Evolutionary conservation across 2,797 vertebrate genomes (phyloP).

Genomic region (Rhabdomys pumilio): DNA sequence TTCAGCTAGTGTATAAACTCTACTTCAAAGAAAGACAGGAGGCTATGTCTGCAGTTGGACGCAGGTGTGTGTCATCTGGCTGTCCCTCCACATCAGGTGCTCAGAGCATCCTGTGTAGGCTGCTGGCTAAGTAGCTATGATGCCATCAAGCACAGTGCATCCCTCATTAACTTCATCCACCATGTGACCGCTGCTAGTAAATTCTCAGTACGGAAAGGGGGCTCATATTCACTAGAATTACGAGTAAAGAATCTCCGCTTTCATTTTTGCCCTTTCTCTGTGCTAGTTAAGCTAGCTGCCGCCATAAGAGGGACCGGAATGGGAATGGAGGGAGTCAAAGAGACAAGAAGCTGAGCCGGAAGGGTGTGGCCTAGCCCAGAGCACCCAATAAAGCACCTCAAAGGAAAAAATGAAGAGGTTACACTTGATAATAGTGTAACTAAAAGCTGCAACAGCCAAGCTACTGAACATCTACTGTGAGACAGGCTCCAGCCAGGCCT

Average conservation of each 20-base stretch:
- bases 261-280: not conserved
- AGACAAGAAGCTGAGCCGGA: not conserved
- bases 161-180: rapidly evolving
- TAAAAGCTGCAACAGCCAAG: not conserved
- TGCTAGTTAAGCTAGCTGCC: not conserved
- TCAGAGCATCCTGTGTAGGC: not conserved
- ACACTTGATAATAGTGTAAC: not conserved
- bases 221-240: not conserved
- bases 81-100: rapidly evolving
- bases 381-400: not conserved
- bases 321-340: not conserved
- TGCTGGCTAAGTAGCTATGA: not conserved
- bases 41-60: not conserved
- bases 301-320: not conserved
- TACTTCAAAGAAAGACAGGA: conserved; percentile 15
- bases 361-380: not conserved
- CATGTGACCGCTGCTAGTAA: not conserved
- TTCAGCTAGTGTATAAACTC: conserved; percentile 32
- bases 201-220: not conserved
- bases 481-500: not conserved
- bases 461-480: rapidly evolving
- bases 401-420: not conserved
- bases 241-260: not conserved
- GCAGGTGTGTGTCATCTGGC: not conserved
- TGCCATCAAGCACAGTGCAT: rapidly evolving